Evolutionary conservation across 2,797 vertebrate genomes (phyloP).

Genomic region (Microhierax caerulescens): DNA sequence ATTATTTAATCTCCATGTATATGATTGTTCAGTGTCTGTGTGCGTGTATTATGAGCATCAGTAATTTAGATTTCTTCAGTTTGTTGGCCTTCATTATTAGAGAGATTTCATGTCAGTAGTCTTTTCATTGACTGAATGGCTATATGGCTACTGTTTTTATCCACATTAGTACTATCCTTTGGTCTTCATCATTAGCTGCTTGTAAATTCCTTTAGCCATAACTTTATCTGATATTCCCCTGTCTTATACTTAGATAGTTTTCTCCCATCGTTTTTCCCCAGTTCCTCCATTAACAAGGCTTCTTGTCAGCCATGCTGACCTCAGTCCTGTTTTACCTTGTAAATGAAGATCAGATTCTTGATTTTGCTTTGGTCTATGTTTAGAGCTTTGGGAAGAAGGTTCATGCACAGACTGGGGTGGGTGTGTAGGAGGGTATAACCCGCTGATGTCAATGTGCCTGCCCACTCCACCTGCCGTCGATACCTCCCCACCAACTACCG

Average conservation of each 20-base stretch:
- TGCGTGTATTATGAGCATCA: not conserved
- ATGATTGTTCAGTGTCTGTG: not conserved
- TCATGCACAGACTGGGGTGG: not conserved
- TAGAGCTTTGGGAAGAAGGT: not conserved
- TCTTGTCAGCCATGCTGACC: not conserved
- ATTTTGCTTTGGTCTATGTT: not conserved
- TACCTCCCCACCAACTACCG: not conserved
- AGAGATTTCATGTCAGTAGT: not conserved
- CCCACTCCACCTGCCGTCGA: not conserved
- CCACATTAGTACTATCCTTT: not conserved
- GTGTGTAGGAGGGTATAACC: not conserved
- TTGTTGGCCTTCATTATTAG: not conserved
- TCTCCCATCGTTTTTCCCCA: not conserved
- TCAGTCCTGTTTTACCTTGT: not conserved
- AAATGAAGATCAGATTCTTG: not conserved
- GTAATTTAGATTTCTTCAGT: not conserved
- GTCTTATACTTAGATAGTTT: not conserved
- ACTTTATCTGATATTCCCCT: not conserved
- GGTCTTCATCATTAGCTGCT: not conserved
- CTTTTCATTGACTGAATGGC: not conserved
- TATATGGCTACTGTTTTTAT: not conserved
- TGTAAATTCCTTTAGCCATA: not conserved
- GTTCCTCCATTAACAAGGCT: not conserved
- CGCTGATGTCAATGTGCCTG: not conserved
- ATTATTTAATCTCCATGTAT: not conserved